phyloP scores from a whole-genome alignment of 2,888 invertebrate species.

The Amphimallon solstitiale region DNA sequence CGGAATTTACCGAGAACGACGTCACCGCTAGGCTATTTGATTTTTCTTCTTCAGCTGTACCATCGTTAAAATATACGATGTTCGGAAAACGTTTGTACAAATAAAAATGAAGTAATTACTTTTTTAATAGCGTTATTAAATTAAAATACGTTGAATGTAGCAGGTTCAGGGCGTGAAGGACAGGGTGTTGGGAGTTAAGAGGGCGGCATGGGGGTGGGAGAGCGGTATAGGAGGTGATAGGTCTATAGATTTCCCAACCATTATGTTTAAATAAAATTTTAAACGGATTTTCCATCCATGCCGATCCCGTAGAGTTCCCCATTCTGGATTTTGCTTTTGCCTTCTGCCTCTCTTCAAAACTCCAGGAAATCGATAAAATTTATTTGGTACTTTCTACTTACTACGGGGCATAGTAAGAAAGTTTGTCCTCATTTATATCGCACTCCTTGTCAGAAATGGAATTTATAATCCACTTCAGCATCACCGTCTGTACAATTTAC shows the following conservation, averaged over 20 bases:
- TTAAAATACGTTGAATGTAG: conserved; percentile 21
- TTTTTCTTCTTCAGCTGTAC: conserved; percentile 12
- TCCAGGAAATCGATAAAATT: conserved; percentile 11
- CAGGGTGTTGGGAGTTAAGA: neutral
- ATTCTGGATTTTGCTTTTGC: too few relatives aligned
- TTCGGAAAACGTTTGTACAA: conserved; percentile 32
- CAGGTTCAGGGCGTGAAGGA: conserved; percentile 11
- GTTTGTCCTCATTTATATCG: conserved; percentile 5
- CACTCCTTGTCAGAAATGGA: conserved; percentile 5
- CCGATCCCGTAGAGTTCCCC: conserved; percentile 3
- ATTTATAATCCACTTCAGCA: conserved; percentile 5
- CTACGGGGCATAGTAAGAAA: neutral
- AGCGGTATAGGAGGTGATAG: neutral
- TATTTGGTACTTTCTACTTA: conserved; percentile 16
- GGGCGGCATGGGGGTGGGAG: neutral
- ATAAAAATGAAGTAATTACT: conserved; percentile 40
- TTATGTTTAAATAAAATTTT: conserved; percentile 30
- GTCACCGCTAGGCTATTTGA: neutral
- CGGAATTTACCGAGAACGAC: neutral
- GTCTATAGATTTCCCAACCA: conserved; percentile 20
- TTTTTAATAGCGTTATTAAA: conserved; percentile 37
- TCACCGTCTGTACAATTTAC: too few relatives aligned
- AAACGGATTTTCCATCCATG: conserved; percentile 18
- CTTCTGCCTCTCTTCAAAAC: neutral
- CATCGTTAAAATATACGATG: conserved; percentile 26